Percentiles rank a stretch among this genome's conserved stretches.
These are phyloP conservation scores for Bimastos eiseni DNA, from an alignment of 2,888 invertebrate genomes.

Conservation along the genomic window DNA sequence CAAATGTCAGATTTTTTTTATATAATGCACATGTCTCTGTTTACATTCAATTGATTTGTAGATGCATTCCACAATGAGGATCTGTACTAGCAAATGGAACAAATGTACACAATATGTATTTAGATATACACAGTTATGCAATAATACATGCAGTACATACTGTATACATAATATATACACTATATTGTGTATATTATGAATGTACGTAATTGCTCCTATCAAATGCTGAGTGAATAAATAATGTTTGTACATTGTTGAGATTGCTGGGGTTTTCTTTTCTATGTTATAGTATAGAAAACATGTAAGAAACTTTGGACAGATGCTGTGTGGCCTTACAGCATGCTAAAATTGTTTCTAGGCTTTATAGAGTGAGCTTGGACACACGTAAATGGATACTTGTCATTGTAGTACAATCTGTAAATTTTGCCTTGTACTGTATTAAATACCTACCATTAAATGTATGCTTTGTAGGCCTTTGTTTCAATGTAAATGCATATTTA, in stretches of 20 bases:
- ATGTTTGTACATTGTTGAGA: too few relatives aligned
- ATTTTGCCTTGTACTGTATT: not conserved
- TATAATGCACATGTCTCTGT: not conserved
- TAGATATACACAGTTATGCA: not conserved
- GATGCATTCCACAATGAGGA: not conserved
- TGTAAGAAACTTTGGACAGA: too few relatives aligned
- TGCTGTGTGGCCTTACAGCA: too few relatives aligned
- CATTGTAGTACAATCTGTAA: not conserved
- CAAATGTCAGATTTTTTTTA: not conserved
- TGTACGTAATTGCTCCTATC: not conserved
- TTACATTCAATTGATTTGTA: not conserved
- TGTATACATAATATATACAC: not conserved
- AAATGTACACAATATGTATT: not conserved
- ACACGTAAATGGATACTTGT: too few relatives aligned
- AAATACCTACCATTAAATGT: not conserved
- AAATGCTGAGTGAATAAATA: too few relatives aligned
- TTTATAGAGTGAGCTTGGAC: too few relatives aligned
- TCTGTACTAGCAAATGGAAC: not conserved
- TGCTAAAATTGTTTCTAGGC: too few relatives aligned
- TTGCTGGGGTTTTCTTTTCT: too few relatives aligned
- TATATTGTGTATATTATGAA: conserved; percentile 10
- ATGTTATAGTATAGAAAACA: too few relatives aligned
- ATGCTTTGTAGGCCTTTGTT: too few relatives aligned
- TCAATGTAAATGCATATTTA: not conserved
- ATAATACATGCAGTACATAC: not conserved